phyloP scores from a whole-genome alignment of 2,113 vertebrate species.

The Phalacrocorax pelagicus region DNA sequence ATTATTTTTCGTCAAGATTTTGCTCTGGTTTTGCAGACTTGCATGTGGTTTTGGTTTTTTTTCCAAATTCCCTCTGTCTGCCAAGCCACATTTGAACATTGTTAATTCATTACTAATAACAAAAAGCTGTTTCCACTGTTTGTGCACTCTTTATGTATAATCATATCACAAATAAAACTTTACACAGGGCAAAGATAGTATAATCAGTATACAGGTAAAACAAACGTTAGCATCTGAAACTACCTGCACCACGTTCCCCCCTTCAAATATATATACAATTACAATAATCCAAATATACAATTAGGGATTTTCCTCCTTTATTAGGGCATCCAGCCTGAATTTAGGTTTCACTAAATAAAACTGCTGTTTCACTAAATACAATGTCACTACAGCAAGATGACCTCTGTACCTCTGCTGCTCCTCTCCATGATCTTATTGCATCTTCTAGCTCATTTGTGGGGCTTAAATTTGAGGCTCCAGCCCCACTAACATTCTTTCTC shows the following conservation, averaged over 20 bases:
- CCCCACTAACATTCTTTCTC: constrained; percentile 73
- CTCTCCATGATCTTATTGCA: constrained; percentile 91
- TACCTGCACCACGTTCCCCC: neutral
- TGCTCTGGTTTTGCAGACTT: neutral
- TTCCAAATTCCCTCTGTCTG: neutral
- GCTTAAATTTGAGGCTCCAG: constrained; percentile 70
- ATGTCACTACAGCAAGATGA: neutral
- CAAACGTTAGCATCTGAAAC: neutral
- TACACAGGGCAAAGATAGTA: neutral
- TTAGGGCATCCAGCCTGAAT: neutral
- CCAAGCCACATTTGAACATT: neutral
- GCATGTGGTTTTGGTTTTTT: neutral
- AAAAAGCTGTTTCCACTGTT: neutral
- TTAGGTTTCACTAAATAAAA: neutral
- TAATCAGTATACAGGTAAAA: neutral
- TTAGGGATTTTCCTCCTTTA: neutral
- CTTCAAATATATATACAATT: neutral
- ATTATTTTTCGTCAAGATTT: neutral
- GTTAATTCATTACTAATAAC: neutral
- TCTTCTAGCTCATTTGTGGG: constrained; percentile 89
- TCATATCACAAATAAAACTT: neutral
- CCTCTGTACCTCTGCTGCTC: constrained; percentile 88
- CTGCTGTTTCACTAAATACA: neutral
- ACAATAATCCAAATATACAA: too few species aligned
- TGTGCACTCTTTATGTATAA: neutral